phyloP scores from a whole-genome alignment of 53 echinoderm and acorn worm species.

The Paelopatides confundens region DNA sequence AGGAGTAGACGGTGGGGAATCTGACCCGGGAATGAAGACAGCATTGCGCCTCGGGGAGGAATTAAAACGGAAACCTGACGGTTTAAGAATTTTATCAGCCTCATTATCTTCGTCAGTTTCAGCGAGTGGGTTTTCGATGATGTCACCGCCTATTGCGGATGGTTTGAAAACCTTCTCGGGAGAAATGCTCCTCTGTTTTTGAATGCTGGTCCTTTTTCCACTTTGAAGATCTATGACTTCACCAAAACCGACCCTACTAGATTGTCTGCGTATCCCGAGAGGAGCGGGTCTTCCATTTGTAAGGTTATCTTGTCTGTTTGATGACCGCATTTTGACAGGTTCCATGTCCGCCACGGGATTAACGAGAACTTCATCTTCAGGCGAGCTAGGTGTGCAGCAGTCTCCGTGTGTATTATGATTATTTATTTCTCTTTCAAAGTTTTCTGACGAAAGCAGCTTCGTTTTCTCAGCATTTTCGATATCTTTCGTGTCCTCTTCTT shows the following conservation, averaged over 20 bases:
- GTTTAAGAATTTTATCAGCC: constrained; percentile 29
- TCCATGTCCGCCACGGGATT: background rate
- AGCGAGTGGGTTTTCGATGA: constrained; percentile 36
- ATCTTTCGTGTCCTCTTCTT: background rate
- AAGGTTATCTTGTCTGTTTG: background rate
- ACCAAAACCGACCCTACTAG: constrained; percentile 36
- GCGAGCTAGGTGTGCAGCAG: background rate
- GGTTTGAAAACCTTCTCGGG: background rate
- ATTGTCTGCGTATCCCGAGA: background rate
- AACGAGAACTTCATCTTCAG: background rate
- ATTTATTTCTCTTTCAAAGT: background rate
- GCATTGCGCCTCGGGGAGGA: constrained; percentile 40
- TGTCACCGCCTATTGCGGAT: background rate
- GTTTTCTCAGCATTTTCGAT: background rate
- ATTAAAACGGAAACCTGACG: constrained; percentile 7
- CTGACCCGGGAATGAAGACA: constrained; percentile 41
- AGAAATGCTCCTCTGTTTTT: background rate
- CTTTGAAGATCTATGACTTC: constrained; percentile 47
- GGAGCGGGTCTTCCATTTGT: background rate
- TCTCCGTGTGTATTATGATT: background rate
- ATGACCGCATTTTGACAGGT: background rate
- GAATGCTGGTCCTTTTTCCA: constrained; percentile 39
- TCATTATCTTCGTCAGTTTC: constrained; percentile 27
- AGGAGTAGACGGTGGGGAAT: constrained; percentile 32
- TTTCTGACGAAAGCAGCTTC: background rate